Conservation (phyloP, 2,113 vertebrate species). For the Megaceryle maxima region DNA sequence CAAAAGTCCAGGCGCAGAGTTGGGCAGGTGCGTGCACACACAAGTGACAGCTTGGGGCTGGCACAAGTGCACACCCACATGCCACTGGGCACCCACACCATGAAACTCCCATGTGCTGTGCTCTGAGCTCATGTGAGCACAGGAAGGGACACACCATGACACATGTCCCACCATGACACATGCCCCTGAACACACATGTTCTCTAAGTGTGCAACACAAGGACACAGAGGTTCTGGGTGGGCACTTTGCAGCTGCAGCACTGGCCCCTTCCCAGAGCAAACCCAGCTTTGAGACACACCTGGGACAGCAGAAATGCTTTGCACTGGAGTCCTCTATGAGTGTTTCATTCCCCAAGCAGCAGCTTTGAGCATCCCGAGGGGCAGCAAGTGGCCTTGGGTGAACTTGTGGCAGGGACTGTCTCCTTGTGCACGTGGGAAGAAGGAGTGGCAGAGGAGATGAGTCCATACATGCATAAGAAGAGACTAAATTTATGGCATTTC, state of each 20-base stretch:
- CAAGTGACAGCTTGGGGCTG: not conserved
- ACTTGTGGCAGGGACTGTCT: fast-evolving
- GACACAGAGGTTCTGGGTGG: fast-evolving
- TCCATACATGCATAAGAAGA: conserved; percentile 10
- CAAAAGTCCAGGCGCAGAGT: not conserved
- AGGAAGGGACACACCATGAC: fast-evolving
- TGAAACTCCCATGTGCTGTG: fast-evolving
- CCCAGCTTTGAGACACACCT: not conserved
- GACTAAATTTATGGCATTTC: not conserved
- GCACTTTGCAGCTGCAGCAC: not conserved
- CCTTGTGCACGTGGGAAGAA: not conserved
- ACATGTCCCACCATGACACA: fast-evolving
- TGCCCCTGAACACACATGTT: not conserved
- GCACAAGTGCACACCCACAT: not conserved
- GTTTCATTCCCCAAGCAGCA: not conserved
- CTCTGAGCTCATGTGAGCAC: fast-evolving
- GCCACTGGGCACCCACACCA: not conserved
- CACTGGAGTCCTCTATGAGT: fast-evolving
- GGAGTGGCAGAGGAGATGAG: not conserved
- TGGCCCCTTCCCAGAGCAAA: not conserved
- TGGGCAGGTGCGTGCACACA: fast-evolving
- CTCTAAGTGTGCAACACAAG: not conserved
- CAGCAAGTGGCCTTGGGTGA: not conserved
- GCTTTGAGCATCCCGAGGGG: not conserved
- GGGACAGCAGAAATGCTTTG: not conserved